phyloP scores from a whole-genome alignment of 1,140 invertebrate genomes.

The Cheumatopsyche charites region DNA sequence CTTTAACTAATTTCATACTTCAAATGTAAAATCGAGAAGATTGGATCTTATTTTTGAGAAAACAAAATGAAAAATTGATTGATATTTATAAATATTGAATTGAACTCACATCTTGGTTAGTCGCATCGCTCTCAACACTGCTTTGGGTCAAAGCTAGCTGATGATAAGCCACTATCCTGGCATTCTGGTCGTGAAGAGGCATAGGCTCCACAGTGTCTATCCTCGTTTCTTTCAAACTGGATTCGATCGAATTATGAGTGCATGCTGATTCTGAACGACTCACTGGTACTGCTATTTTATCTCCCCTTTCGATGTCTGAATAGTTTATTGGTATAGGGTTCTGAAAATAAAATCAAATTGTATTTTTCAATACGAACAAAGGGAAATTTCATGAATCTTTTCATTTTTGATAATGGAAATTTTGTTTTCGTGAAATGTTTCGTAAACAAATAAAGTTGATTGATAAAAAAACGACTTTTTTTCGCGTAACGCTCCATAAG shows the following conservation, averaged over 20 bases:
- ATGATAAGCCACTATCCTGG: conserved; percentile 55
- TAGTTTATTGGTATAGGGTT: conserved; percentile 52
- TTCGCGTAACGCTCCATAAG: not conserved
- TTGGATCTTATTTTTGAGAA: too few relatives aligned
- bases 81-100: too few relatives aligned
- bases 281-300: conserved; percentile 53
- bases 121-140: conserved; percentile 60
- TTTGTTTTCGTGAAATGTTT: too few relatives aligned
- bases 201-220: conserved; percentile 55
- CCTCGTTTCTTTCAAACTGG: conserved; percentile 54
- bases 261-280: conserved; percentile 53
- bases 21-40: too few relatives aligned
- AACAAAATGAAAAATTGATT: too few relatives aligned
- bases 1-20: not conserved
- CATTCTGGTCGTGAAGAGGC: conserved; percentile 34
- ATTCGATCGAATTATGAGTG: conserved; percentile 54
- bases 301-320: conserved; percentile 59
- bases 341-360: not conserved
- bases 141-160: conserved; percentile 59
- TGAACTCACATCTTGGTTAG: conserved; percentile 58
- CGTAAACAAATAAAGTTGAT: too few relatives aligned
- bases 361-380: too few relatives aligned
- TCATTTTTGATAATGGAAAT: too few relatives aligned
- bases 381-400: too few relatives aligned
- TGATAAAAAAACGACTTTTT: too few relatives aligned